A percentile compares a stretch with the other conserved stretches of the same genome.
phyloP scores from a whole-genome alignment of 2,113 vertebrate genomes.

The Patagioenas fasciata region DNA sequence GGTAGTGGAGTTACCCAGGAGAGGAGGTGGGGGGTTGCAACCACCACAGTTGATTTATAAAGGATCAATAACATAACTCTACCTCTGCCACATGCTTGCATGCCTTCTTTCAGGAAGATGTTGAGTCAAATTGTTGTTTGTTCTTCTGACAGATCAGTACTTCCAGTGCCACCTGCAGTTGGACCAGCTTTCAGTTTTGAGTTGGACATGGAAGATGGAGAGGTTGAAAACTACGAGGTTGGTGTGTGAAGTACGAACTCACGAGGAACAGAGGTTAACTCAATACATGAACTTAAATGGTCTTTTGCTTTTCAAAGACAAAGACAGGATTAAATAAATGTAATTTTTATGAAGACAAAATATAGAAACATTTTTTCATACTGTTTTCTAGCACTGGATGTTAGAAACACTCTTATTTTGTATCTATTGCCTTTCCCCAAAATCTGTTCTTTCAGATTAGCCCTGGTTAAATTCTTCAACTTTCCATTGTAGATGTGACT shows the following conservation, averaged over 20 bases:
- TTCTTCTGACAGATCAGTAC: constrained; percentile 93
- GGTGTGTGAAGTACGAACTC: constrained; percentile 79
- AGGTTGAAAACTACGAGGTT: constrained; percentile 99
- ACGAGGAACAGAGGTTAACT: constrained; percentile 3
- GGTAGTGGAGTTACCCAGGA: no score
- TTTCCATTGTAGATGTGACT: not conserved
- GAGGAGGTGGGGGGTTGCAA: no score
- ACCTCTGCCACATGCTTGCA: not conserved
- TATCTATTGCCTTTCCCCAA: not conserved
- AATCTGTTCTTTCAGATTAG: not conserved
- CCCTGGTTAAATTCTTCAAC: not conserved
- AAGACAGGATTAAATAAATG: not conserved
- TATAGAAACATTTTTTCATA: not conserved
- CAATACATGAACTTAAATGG: not conserved
- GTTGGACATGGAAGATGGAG: constrained; percentile 96
- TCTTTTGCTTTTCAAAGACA: not conserved
- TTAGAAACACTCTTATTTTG: not conserved
- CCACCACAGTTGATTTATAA: not conserved
- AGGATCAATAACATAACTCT: not conserved
- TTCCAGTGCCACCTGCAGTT: constrained; percentile 92
- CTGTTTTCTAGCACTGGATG: not conserved
- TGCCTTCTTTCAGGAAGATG: constrained; percentile 65
- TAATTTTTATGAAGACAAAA: not conserved
- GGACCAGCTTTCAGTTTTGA: constrained; percentile 94
- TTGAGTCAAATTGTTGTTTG: constrained; percentile 90